These are phyloP conservation scores for Ptiloglossa arizonensis DNA, from an alignment of 1,140 invertebrate species.

Conservation along the genomic window DNA sequence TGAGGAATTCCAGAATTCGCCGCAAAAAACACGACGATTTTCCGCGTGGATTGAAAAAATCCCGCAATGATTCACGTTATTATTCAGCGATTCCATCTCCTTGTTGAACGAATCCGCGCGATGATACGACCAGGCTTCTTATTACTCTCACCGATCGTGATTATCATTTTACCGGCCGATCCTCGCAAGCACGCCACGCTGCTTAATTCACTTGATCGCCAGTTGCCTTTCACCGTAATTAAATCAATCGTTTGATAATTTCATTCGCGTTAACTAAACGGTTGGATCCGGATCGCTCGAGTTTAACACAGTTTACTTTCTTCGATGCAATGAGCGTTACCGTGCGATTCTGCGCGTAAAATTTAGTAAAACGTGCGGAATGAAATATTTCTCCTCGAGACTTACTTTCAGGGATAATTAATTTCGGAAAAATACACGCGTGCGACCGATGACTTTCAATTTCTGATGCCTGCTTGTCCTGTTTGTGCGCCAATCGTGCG, in stretches of 20 bases:
- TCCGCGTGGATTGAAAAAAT: slow-evolving; percentile 23
- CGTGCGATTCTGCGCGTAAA: too few relatives aligned
- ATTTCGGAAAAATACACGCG: too few relatives aligned
- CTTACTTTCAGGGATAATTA: too few relatives aligned
- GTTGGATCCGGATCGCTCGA: too few relatives aligned
- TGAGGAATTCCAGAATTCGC: slow-evolving; percentile 26
- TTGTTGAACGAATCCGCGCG: slow-evolving; percentile 12
- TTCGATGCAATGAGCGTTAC: too few relatives aligned
- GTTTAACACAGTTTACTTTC: too few relatives aligned
- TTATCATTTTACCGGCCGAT: neutral
- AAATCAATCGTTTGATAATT: neutral
- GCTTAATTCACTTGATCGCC: neutral
- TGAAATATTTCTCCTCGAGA: too few relatives aligned
- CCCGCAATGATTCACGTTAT: slow-evolving; percentile 26
- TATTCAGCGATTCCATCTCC: slow-evolving; percentile 9
- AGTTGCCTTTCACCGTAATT: neutral
- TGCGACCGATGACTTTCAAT: too few relatives aligned
- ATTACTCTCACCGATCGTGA: neutral
- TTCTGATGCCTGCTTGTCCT: too few relatives aligned
- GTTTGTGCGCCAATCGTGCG: too few relatives aligned
- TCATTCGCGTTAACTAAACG: too few relatives aligned
- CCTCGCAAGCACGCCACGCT: neutral
- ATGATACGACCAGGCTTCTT: neutral
- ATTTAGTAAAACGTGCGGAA: too few relatives aligned
- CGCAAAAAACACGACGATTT: slow-evolving; percentile 26